phyloP scores from a whole-genome alignment of 2,888 invertebrate genomes.

The Phortica okadai region DNA sequence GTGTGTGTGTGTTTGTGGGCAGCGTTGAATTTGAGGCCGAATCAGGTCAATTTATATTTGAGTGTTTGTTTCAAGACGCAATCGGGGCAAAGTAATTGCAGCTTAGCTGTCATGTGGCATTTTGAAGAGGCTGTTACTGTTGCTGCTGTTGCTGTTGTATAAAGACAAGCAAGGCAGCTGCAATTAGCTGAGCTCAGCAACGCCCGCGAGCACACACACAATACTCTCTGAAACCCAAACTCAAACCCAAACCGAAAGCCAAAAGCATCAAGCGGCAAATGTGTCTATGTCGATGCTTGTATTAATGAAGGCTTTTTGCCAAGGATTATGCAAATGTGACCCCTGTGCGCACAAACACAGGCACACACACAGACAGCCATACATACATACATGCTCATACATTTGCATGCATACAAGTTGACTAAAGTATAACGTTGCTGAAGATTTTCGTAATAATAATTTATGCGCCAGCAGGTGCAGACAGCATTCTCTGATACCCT shows the following conservation, averaged over 20 bases:
- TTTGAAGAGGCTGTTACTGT: neutral
- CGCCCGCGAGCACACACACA: conserved; percentile 11
- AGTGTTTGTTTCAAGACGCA: neutral
- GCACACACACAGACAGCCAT: conserved; percentile 29
- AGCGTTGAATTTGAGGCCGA: neutral
- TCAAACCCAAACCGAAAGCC: neutral
- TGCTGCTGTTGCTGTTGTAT: neutral
- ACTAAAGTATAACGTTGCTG: conserved; percentile 60
- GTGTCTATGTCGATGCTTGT: conserved; percentile 13
- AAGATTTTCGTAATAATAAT: conserved; percentile 69
- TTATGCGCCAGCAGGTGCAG: conserved; percentile 55
- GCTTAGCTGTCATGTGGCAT: conserved; percentile 14
- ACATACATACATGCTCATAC: conserved; percentile 30
- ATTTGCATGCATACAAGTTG: conserved; percentile 46
- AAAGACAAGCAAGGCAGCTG: neutral
- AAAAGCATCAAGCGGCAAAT: neutral
- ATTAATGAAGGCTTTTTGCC: conserved; percentile 66
- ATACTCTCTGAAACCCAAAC: conserved; percentile 45
- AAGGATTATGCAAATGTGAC: conserved; percentile 69
- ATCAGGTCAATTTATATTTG: neutral
- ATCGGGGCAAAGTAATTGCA: neutral
- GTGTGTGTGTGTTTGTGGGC: neutral
- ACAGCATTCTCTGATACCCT: conserved; percentile 12
- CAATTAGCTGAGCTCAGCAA: neutral
- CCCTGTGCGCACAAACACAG: conserved; percentile 60